Evolutionary conservation across 2,113 vertebrate genomes (phyloP).

Genomic region (Ciconia stormi): DNA sequence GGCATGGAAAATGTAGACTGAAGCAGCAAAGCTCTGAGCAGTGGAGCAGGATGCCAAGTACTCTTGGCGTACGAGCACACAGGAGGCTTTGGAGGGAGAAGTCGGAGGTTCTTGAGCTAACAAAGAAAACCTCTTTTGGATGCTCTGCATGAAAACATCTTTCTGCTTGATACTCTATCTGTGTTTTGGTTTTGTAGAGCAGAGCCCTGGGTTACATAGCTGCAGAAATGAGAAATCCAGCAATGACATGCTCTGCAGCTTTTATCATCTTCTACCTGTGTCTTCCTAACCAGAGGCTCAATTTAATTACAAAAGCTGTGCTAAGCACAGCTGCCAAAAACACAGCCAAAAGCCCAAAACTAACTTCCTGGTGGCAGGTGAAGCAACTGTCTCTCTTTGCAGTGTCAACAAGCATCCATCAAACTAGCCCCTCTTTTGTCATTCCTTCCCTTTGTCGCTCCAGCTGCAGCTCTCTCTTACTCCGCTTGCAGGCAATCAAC

Average conservation of each 20-base stretch:
- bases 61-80: background rate
- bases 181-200: background rate
- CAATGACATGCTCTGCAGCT: background rate
- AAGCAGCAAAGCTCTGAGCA: background rate
- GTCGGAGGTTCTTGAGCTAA: background rate
- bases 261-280: background rate
- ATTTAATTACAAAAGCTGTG: constrained; percentile 47
- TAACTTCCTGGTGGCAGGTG: background rate
- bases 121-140: background rate
- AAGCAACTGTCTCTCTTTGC: background rate
- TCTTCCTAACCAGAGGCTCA: constrained; percentile 28
- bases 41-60: background rate
- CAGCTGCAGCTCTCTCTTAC: background rate
- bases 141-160: background rate
- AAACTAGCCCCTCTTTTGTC: background rate
- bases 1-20: background rate
- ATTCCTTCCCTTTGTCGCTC: background rate
- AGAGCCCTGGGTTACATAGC: background rate
- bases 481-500: background rate
- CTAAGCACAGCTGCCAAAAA: constrained; percentile 6
- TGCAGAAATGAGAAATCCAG: background rate
- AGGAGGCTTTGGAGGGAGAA: background rate
- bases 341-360: background rate
- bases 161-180: background rate
- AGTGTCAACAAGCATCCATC: background rate